Conservation (phyloP, 1,140 invertebrate species). For the Calephelis virginiensis region DNA sequence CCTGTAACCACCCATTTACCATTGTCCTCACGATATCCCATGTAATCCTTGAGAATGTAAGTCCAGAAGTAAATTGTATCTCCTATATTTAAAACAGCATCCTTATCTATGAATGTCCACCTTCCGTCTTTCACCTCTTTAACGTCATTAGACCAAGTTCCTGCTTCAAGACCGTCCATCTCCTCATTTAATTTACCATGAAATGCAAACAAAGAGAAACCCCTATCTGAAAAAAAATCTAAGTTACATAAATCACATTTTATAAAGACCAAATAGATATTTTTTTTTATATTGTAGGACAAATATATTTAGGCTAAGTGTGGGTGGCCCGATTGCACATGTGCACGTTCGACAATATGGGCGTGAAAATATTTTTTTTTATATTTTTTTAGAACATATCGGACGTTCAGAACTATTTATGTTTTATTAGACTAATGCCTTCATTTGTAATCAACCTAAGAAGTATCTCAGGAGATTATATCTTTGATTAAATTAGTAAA, state of each 20-base stretch:
- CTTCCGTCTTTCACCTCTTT: conserved; percentile 79
- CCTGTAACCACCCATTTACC: conserved; percentile 75
- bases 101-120: conserved; percentile 82
- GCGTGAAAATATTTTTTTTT: no score
- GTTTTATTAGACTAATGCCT: no score
- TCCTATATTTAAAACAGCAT: conserved; percentile 78
- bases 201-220: conserved; percentile 84
- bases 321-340: no score
- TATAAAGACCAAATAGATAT: no score
- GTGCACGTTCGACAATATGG: no score
- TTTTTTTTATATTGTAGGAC: no score
- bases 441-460: neutral
- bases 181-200: conserved; percentile 86
- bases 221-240: conserved; percentile 69
- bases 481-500: no score
- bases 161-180: conserved; percentile 83
- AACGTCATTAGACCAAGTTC: conserved; percentile 83
- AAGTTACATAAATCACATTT: no score
- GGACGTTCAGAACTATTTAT: no score
- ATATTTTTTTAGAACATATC: no score
- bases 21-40: conserved; percentile 80
- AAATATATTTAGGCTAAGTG: no score
- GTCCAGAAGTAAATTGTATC: conserved; percentile 86
- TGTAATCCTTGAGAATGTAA: conserved; percentile 82
- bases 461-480: no score